These are phyloP conservation scores for Cosmia trapezina DNA, from an alignment of 2,888 invertebrate species.

Conservation along the genomic window DNA sequence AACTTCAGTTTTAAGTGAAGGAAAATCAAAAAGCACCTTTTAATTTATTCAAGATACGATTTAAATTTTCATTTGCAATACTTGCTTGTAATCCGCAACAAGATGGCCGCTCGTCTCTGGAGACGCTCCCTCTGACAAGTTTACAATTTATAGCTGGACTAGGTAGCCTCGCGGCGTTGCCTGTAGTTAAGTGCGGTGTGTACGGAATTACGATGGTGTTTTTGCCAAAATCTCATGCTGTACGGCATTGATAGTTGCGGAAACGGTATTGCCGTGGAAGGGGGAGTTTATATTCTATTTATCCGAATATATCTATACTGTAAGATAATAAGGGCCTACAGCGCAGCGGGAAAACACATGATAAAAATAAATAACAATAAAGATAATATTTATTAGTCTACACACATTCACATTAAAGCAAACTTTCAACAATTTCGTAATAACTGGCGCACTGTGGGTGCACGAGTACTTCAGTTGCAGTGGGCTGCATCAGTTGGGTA, in stretches of 20 bases:
- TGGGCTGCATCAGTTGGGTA: too few relatives aligned
- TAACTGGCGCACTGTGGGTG: too few relatives aligned
- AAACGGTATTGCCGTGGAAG: background rate
- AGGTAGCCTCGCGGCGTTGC: conserved; percentile 19
- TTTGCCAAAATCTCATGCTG: conserved; percentile 36
- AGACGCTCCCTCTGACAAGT: conserved; percentile 30
- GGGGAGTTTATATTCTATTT: background rate
- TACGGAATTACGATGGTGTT: conserved; percentile 37
- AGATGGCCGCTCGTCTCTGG: conserved; percentile 16
- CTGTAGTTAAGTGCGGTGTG: conserved; percentile 24
- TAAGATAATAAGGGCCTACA: too few relatives aligned
- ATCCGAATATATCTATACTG: background rate
- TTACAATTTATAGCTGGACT: conserved; percentile 44
- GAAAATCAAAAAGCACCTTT: conserved; percentile 1
- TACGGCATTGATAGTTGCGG: conserved; percentile 6
- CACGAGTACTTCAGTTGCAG: too few relatives aligned
- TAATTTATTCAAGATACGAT: conserved; percentile 24
- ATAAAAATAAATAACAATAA: too few relatives aligned
- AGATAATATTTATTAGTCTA: background rate
- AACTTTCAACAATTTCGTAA: background rate
- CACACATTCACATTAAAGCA: background rate
- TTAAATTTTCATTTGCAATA: conserved; percentile 20
- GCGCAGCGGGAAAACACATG: too few relatives aligned
- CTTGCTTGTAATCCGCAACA: conserved; percentile 12
- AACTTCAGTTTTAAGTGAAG: conserved; percentile 9